phyloP scores from a whole-genome alignment of 2,797 vertebrate species.

The Psittacula derbiana region DNA sequence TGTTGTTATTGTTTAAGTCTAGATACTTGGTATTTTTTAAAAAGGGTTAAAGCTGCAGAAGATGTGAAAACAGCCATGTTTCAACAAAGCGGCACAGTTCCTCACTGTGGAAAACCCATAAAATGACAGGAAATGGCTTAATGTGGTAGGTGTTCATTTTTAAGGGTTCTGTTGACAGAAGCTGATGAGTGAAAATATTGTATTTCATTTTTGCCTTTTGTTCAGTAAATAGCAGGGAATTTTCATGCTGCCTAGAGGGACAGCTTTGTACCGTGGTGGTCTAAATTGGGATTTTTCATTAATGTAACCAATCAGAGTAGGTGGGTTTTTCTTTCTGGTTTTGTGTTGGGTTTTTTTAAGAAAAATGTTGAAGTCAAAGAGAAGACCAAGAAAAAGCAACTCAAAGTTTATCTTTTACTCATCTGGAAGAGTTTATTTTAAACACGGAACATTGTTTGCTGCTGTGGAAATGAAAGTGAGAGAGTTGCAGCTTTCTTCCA shows the following conservation, averaged over 20 bases:
- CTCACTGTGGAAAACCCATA: conserved; percentile 66
- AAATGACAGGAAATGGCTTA: conserved; percentile 74
- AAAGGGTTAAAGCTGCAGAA: background rate
- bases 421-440: conserved; percentile 87
- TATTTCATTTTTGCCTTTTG: conserved; percentile 59
- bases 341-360: background rate
- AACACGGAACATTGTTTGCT: conserved; percentile 82
- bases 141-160: conserved; percentile 72
- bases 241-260: conserved; percentile 64
- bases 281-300: conserved; percentile 67
- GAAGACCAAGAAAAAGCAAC: conserved; percentile 68
- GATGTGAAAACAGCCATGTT: conserved; percentile 24
- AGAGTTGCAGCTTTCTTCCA: conserved; percentile 76
- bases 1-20: background rate
- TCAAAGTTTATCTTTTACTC: conserved; percentile 82
- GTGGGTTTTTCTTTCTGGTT: background rate
- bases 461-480: conserved; percentile 80
- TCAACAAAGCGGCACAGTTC: background rate
- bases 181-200: conserved; percentile 63
- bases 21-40: background rate
- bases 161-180: conserved; percentile 74
- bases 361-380: conserved; percentile 55
- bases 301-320: conserved; percentile 63
- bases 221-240: conserved; percentile 57
- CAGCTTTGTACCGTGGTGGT: conserved; percentile 65